These are phyloP conservation scores for Argyresthia albistria DNA, from an alignment of 2,888 invertebrate species.

Conservation along the genomic window DNA sequence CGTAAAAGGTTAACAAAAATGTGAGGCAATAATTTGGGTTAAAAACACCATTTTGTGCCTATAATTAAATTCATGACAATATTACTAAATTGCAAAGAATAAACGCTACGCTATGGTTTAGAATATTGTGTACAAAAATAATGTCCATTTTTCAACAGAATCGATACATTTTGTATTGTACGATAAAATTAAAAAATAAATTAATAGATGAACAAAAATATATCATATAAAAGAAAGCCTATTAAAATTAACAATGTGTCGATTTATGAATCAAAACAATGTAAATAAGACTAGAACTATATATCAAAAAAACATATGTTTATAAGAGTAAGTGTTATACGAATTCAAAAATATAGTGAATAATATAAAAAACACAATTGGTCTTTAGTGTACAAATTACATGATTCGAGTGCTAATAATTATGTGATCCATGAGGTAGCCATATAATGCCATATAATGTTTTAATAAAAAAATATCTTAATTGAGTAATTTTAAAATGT, in stretches of 20 bases:
- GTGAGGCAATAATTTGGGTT: conserved; percentile 63
- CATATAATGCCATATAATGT: conserved; percentile 62
- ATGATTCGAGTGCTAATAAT: conserved; percentile 43
- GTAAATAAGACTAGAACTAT: conserved; percentile 3
- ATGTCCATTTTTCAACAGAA: too few species aligned
- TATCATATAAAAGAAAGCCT: conserved; percentile 44
- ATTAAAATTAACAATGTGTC: conserved; percentile 22
- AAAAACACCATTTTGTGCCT: conserved; percentile 67
- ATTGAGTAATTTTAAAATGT: not conserved
- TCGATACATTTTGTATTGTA: not conserved
- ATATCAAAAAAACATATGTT: conserved; percentile 3
- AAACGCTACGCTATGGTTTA: too few species aligned
- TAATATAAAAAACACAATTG: conserved; percentile 41
- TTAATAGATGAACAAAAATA: conserved; percentile 36
- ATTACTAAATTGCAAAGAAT: conserved; percentile 37
- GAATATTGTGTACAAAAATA: too few species aligned
- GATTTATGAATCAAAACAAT: not conserved
- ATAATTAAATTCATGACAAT: conserved; percentile 49
- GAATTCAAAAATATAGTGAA: conserved; percentile 39
- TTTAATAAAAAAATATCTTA: conserved; percentile 10
- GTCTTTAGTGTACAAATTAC: conserved; percentile 31
- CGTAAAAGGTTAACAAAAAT: conserved; percentile 31
- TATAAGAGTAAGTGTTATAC: conserved; percentile 31
- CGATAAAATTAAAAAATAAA: conserved; percentile 52
- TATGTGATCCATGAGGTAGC: conserved; percentile 68